Base-by-base conservation (phyloP, 2,888 invertebrate species). In the Chloroclystis v-ata region DNA sequence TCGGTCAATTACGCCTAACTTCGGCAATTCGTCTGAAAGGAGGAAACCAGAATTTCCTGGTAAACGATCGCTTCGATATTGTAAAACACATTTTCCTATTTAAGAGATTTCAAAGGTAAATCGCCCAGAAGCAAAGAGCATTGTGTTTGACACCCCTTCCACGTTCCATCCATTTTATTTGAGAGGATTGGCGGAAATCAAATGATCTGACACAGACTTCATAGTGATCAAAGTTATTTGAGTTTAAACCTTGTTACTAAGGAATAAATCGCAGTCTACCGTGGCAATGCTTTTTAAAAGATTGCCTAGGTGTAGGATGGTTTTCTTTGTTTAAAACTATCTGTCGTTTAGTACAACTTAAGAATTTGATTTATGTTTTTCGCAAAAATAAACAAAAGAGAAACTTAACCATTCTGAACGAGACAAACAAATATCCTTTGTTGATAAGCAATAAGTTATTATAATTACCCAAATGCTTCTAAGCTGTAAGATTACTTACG, bases 171-270 rank as follows among this genome's bases (percentile, higher is more conserved):
- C 58, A 56, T 56, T 60, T 58, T 54, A 52, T 56, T 56, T 47
- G 46, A 58, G 56, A 54, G 56, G 57, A 58, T 58, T 55, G 60
- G 45, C 49, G 56, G 52, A 52, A 57, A 58, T 58, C 58, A 60
- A 60, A 58, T 58, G 55, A 50, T 24, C 47, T 51, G 50, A 49
- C 53, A 55, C 54, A 44, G 46, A 25, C 35, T 32, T 6, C 11
- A 20, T 32, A 40, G 42, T 38, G 51, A 43, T 41, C 42, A 45
- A 28, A 26, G 28, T 16, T 26, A 32, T 37, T 47, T 30, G 40
- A 48, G 42, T 51, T 20, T 43, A 47, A 55, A 13, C 39, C 41
- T 33, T 58, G 30, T 40, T 12, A 24, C 38, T 7, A 24, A n/a
- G 37, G 14, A 6, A 33, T 49, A 54, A 3, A 26, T 47, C 50